Percentiles rank a stretch among this genome's conserved stretches.
These are phyloP conservation scores for Trachymyrmex cornetzi DNA, from an alignment of 1,140 invertebrate genomes.

Conservation along the genomic window DNA sequence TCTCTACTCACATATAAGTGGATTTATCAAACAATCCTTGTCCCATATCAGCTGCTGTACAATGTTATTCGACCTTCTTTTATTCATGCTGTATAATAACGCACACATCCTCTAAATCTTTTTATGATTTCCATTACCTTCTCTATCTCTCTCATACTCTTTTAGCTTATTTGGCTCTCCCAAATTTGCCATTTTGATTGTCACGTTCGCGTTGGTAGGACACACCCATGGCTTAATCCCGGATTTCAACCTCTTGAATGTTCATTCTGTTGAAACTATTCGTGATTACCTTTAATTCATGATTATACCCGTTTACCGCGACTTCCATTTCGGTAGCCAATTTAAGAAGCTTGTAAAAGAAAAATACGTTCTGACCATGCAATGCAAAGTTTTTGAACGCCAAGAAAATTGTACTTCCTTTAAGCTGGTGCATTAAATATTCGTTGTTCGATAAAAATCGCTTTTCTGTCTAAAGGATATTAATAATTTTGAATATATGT, in stretches of 20 bases:
- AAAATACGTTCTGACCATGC: slow-evolving; percentile 57
- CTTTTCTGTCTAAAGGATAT: slow-evolving; percentile 49
- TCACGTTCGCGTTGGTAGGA: neutral
- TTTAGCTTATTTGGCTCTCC: slow-evolving; percentile 24
- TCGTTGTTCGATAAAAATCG: slow-evolving; percentile 66
- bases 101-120: neutral
- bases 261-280: slow-evolving; percentile 12
- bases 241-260: slow-evolving; percentile 70
- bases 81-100: neutral
- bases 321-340: slow-evolving; percentile 45
- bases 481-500: slow-evolving; percentile 42
- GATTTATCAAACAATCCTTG: too few species aligned
- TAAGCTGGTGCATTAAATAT: slow-evolving; percentile 39
- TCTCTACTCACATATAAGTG: too few species aligned
- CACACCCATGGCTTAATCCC: slow-evolving; percentile 37
- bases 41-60: too few species aligned
- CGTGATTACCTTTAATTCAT: slow-evolving; percentile 15
- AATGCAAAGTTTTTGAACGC: slow-evolving; percentile 68
- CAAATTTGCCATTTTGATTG: slow-evolving; percentile 28
- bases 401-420: slow-evolving; percentile 68
- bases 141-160: neutral
- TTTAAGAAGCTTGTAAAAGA: slow-evolving; percentile 74
- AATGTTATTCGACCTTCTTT: too few species aligned
- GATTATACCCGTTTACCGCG: slow-evolving; percentile 8
- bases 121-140: neutral